Conservation (phyloP, 2,113 vertebrate species). For the Picathartes gymnocephalus region DNA sequence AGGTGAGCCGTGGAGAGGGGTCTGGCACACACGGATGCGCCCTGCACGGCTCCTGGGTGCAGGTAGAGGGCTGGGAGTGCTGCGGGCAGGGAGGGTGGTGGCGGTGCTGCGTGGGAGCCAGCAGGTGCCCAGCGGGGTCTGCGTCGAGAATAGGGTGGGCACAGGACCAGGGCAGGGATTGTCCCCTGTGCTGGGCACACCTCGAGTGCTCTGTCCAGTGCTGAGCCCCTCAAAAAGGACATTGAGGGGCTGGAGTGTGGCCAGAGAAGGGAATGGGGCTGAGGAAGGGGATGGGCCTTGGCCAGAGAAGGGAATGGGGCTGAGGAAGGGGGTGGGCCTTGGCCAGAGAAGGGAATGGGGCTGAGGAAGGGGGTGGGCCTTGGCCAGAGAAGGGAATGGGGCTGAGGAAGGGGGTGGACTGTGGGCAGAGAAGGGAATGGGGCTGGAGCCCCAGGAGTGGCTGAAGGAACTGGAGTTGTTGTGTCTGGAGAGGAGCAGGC, state of each 20-base stretch:
- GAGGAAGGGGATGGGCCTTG: too few relatives aligned
- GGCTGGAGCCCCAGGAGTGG: neutral
- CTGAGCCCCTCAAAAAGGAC: neutral
- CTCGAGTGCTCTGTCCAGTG: too few relatives aligned
- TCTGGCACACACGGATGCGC: accelerated
- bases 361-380: too few relatives aligned
- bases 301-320: too few relatives aligned
- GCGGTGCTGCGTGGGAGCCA: too few relatives aligned
- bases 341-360: too few relatives aligned
- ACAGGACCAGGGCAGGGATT: neutral
- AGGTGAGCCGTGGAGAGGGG: slow-evolving; percentile 50
- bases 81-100: neutral
- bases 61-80: too few relatives aligned
- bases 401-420: too few relatives aligned
- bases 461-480: neutral
- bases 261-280: neutral
- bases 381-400: too few relatives aligned
- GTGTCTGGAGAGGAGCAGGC: neutral
- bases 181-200: neutral
- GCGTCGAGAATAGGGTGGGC: accelerated
- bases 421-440: too few relatives aligned
- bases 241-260: neutral
- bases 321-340: too few relatives aligned
- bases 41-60: neutral
- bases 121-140: accelerated